These are phyloP conservation scores for Porites rus DNA, from an alignment of 92 coral and sea anemone species.

Conservation along the genomic window DNA sequence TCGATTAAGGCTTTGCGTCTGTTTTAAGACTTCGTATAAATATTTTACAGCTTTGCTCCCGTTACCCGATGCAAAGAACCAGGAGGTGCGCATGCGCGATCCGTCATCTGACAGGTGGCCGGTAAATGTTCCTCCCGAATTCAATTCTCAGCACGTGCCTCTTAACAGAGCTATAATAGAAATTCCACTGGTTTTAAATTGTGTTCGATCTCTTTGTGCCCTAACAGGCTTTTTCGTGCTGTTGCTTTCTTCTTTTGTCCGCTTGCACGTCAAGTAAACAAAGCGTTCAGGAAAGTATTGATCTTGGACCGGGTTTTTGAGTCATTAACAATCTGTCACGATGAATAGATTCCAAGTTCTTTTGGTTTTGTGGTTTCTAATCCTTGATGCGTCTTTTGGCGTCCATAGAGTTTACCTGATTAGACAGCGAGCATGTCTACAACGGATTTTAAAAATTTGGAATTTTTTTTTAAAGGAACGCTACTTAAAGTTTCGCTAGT, in stretches of 20 bases:
- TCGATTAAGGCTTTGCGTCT: conserved; percentile 41
- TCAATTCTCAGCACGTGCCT: conserved; percentile 42
- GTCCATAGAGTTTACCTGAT: background rate
- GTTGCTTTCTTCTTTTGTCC: conserved; percentile 33
- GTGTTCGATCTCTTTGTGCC: conserved; percentile 22
- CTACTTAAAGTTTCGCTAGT: too few relatives aligned
- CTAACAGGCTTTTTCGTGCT: conserved; percentile 26
- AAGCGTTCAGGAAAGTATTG: conserved; percentile 15
- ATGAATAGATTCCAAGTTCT: conserved; percentile 28
- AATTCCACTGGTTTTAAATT: conserved; percentile 48
- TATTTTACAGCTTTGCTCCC: conserved; percentile 30
- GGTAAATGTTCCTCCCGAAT: background rate
- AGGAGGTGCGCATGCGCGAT: conserved; percentile 36
- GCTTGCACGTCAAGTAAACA: conserved; percentile 24
- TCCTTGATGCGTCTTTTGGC: conserved; percentile 68
- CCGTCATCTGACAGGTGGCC: conserved; percentile 33
- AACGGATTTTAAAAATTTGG: background rate
- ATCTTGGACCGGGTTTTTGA: conserved; percentile 19
- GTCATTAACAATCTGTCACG: conserved; percentile 27
- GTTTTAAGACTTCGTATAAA: conserved; percentile 27
- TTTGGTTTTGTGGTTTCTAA: conserved; percentile 76
- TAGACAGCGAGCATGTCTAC: background rate
- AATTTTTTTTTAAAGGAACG: background rate
- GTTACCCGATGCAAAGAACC: conserved; percentile 22
- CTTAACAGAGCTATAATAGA: conserved; percentile 31